These are phyloP conservation scores for Trichogramma evanescens DNA, from an alignment of 2,888 invertebrate genomes.

Conservation along the genomic window DNA sequence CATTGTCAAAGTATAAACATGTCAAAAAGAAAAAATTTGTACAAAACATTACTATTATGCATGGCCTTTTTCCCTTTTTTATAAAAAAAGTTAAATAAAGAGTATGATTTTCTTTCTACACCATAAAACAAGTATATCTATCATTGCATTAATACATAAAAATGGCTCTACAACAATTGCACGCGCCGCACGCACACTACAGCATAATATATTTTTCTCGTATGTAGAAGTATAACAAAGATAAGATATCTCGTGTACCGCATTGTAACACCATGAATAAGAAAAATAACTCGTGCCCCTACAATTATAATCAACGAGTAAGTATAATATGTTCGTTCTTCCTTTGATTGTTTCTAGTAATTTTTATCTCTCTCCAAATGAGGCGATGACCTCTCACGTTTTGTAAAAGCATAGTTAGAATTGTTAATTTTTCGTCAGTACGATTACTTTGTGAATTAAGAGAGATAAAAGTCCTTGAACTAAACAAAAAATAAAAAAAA, in stretches of 20 bases:
- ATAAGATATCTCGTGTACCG: not conserved
- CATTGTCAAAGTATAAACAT: conserved; percentile 27
- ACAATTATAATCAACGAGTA: conserved; percentile 11
- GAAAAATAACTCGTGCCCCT: conserved; percentile 13
- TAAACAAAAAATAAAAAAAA: not conserved
- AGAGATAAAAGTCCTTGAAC: too few relatives aligned
- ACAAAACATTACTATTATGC: conserved; percentile 33
- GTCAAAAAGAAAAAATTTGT: conserved; percentile 20
- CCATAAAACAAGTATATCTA: not conserved
- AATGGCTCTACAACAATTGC: not conserved
- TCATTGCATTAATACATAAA: not conserved
- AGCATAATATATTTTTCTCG: conserved; percentile 10
- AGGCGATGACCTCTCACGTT: too few relatives aligned
- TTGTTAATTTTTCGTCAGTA: conserved; percentile 4
- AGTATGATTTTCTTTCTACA: conserved; percentile 35
- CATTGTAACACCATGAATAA: not conserved
- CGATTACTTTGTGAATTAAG: not conserved
- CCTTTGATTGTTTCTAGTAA: conserved; percentile 1
- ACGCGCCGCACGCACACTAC: conserved; percentile 14
- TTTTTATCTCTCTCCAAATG: too few relatives aligned
- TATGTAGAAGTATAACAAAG: conserved; percentile 1
- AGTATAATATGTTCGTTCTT: conserved; percentile 18
- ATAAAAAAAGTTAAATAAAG: conserved; percentile 30
- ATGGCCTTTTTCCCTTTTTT: conserved; percentile 32
- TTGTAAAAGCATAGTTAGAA: too few relatives aligned